Conservation (phyloP, 2,888 invertebrate genomes). For the Apotomis betuletana region DNA sequence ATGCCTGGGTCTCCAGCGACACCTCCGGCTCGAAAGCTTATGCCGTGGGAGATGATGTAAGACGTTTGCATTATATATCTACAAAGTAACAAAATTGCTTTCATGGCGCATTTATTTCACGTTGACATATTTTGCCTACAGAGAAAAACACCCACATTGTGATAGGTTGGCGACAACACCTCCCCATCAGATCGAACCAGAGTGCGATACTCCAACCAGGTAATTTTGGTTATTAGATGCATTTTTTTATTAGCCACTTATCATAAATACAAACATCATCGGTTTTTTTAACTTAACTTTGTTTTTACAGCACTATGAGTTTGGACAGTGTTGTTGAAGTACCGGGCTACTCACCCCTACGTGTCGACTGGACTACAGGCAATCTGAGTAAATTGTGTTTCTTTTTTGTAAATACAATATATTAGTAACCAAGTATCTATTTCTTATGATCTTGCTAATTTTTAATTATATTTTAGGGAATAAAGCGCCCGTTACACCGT, state of each 20-base stretch:
- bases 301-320: neutral
- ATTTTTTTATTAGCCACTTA: neutral
- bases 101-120: neutral
- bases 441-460: neutral
- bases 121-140: slow-evolving; percentile 2
- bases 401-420: too few species aligned
- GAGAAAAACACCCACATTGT: neutral
- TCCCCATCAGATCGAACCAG: neutral
- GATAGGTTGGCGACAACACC: neutral
- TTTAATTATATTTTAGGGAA: neutral
- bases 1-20: neutral
- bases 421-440: neutral
- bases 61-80: neutral
- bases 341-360: neutral
- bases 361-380: too few species aligned
- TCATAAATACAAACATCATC: neutral
- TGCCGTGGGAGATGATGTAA: slow-evolving; percentile 8
- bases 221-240: neutral
- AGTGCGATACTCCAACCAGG: slow-evolving; percentile 2
- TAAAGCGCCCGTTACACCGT: neutral
- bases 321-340: slow-evolving; percentile 3
- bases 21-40: neutral
- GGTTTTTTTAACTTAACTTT: neutral
- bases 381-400: neutral
- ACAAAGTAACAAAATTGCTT: neutral